These are phyloP conservation scores for Zaprionus gabonicus DNA, from an alignment of 1,140 invertebrate species.

Conservation along the genomic window DNA sequence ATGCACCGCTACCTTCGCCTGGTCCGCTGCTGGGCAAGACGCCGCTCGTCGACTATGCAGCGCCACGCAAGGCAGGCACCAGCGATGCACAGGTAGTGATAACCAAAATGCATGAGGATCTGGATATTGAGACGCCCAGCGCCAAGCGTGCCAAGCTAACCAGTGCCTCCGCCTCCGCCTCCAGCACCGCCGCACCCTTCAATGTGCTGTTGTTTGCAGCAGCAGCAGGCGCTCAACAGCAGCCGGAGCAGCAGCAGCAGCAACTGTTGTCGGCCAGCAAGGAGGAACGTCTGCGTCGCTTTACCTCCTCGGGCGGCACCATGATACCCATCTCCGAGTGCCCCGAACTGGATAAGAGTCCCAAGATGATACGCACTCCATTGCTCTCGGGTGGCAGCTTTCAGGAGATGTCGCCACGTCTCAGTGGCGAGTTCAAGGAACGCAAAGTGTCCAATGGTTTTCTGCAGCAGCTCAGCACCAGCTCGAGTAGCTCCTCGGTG, in stretches of 20 bases:
- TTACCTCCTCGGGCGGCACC: slow-evolving; percentile 77
- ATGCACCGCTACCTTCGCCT: slow-evolving; percentile 89
- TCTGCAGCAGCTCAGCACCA: slow-evolving; percentile 16
- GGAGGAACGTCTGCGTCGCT: slow-evolving; percentile 71
- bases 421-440: slow-evolving; percentile 49
- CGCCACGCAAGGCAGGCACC: slow-evolving; percentile 56
- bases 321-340: slow-evolving; percentile 82
- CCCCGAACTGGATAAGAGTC: slow-evolving; percentile 75
- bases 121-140: slow-evolving; percentile 18
- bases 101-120: slow-evolving; percentile 83
- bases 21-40: slow-evolving; percentile 92
- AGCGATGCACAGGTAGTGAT: slow-evolving; percentile 72
- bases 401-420: slow-evolving; percentile 74
- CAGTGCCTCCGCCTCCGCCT: neutral
- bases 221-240: neutral
- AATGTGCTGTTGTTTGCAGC: slow-evolving; percentile 35
- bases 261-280: slow-evolving; percentile 28
- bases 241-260: no score
- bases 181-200: slow-evolving; percentile 28
- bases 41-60: slow-evolving; percentile 88
- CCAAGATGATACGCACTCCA: slow-evolving; percentile 79
- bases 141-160: slow-evolving; percentile 52
- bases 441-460: slow-evolving; percentile 49
- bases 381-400: slow-evolving; percentile 80
- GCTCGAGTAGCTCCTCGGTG: neutral